Conservation (phyloP, 1,140 invertebrate genomes). For the Leptopilina clavipes region DNA sequence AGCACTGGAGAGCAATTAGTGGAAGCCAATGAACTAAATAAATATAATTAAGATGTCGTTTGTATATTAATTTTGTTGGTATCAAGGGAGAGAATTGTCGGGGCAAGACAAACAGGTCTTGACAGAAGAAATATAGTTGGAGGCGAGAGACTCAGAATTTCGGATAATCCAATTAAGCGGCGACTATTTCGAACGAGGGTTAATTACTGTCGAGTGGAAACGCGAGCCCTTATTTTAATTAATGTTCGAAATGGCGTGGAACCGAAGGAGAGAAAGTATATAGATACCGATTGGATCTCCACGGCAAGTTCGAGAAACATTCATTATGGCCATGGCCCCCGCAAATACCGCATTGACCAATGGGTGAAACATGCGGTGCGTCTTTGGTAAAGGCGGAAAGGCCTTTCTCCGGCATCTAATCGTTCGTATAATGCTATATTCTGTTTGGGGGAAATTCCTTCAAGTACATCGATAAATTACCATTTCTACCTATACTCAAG, state of each 20-base stretch:
- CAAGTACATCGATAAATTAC: conserved; percentile 18
- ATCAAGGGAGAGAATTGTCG: background rate
- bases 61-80: background rate
- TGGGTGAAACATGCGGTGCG: conserved; percentile 32
- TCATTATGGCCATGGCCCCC: conserved; percentile 2
- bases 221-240: conserved; percentile 33
- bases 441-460: background rate
- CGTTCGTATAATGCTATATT: conserved; percentile 9
- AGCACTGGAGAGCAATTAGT: too few relatives aligned
- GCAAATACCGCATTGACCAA: conserved; percentile 31
- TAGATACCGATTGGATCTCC: conserved; percentile 25
- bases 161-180: conserved; percentile 27
- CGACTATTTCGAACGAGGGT: conserved; percentile 32
- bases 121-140: background rate
- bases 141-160: conserved; percentile 7
- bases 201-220: conserved; percentile 25
- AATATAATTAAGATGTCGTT: background rate
- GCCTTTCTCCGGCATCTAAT: conserved; percentile 17
- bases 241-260: background rate
- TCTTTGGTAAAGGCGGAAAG: conserved; percentile 15
- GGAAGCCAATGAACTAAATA: too few relatives aligned
- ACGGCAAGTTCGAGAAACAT: conserved; percentile 23
- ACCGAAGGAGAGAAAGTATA: conserved; percentile 31
- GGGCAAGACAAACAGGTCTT: background rate
- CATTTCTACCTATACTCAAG: background rate